Percentiles rank a stretch among this genome's conserved stretches.
These are phyloP conservation scores for Myotis davidii DNA, from an alignment of 2,113 vertebrate species.

Conservation along the genomic window DNA sequence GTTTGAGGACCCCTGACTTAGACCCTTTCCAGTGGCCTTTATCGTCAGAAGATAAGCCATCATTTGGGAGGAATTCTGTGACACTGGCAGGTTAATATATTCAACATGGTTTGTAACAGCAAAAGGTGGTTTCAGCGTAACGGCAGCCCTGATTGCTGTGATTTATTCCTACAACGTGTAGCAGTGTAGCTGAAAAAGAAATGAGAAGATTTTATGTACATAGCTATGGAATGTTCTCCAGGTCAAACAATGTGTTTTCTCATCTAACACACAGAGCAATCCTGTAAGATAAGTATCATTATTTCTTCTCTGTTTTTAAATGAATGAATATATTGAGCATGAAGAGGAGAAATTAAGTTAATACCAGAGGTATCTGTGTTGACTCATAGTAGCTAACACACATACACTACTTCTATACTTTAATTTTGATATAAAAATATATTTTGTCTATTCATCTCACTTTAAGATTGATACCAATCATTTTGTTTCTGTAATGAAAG, in stretches of 20 bases:
- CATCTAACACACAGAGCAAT: background rate
- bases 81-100: background rate
- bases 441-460: background rate
- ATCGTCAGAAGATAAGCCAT: slow-evolving; percentile 11
- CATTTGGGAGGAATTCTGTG: background rate
- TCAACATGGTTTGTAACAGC: background rate
- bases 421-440: background rate
- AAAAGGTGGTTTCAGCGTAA: background rate
- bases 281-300: background rate
- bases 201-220: background rate
- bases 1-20: background rate
- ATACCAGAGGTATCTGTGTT: background rate
- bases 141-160: background rate
- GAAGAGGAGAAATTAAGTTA: background rate
- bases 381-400: background rate
- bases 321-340: background rate
- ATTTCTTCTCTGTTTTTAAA: background rate
- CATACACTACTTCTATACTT: background rate
- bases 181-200: background rate
- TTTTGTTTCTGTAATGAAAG: background rate
- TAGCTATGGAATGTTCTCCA: background rate
- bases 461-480: background rate
- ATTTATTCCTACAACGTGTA: background rate
- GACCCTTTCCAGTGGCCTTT: background rate
- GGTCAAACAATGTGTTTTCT: background rate